These are phyloP conservation scores for Onychomys leucogaster DNA, from an alignment of 2,797 vertebrate species.

Conservation along the genomic window DNA sequence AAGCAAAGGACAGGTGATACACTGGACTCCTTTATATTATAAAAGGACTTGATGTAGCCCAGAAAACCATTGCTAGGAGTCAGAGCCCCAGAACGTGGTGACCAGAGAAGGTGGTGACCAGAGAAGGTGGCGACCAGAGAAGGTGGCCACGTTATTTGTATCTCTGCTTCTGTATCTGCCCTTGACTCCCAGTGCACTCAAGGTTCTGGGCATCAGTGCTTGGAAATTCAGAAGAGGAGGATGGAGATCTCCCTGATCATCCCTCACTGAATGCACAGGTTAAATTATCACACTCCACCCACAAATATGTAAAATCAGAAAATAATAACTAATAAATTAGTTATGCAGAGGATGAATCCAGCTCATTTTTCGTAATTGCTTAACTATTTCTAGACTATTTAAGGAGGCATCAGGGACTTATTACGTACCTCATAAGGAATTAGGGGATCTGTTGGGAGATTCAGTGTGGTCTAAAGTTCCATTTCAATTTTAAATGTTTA, in stretches of 20 bases:
- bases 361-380: not conserved
- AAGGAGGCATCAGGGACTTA: not conserved
- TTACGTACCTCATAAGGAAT: not conserved
- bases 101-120: rapidly evolving
- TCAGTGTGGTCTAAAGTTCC: not conserved
- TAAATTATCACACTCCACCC: not conserved
- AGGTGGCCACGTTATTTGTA: not conserved
- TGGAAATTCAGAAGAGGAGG: rapidly evolving
- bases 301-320: not conserved
- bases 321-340: not conserved
- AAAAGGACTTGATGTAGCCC: not conserved
- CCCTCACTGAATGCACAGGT: not conserved
- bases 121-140: rapidly evolving
- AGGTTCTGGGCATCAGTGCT: not conserved
- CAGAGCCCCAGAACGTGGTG: rapidly evolving
- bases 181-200: not conserved
- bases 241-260: not conserved
- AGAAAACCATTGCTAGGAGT: not conserved
- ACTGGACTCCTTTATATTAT: not conserved
- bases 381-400: not conserved
- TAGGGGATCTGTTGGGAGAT: not conserved
- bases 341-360: not conserved
- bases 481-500: conserved; percentile 59
- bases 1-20: not conserved
- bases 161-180: not conserved